Base-by-base conservation (phyloP, 2,888 invertebrate species). In the Sepiola atlantica region DNA sequence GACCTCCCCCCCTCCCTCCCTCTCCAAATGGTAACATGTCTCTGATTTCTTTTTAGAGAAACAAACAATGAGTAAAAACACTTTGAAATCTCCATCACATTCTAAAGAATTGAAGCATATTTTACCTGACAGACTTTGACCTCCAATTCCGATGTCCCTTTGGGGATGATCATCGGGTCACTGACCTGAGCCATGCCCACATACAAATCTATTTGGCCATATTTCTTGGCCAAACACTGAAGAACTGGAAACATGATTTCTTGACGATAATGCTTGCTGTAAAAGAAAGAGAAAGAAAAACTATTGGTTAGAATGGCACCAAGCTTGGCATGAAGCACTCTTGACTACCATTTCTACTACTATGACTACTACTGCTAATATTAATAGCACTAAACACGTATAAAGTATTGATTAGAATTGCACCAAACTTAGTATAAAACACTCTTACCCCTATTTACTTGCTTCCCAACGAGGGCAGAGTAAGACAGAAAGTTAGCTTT, bases 91-190 rank as follows among this genome's bases (percentile, higher is more conserved):
- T 96, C 96, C 24, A 96, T 95, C 94, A 97, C 95, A 97, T 97
- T 95, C 32, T 95, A 95, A n/a, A 91, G 77, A 94, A 90, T 94
- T 94, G 32, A 94, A 92, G n/a, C 20, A 94, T 28, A 90, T 94
- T 45, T 92, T 77, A 97, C 97, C 96, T 97, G 97, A 95, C 96
- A 97, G 28, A 96, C 96, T 94, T 96, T 96, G 91, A 97, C 96
- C 95, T 97, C 97, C 57, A 97, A 96, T 95, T 97, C 97, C n/a
- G 97, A 97, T 20, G 96, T 97, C 55, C 97, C 97, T 93, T 95
- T 95, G 12, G 97, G 97, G 95, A 97, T 96, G 94, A 96, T 96
- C 55, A 97, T 95, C 0, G 96, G 96, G 94, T 97, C 97, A 12
- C 96, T 96, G 93, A 97, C 97, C 93, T 96, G 95, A 93, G 96